A percentile compares a stretch with the other conserved stretches of the same genome.
phyloP scores from a whole-genome alignment of 2,797 vertebrate genomes.

The Chiloscyllium punctatum region DNA sequence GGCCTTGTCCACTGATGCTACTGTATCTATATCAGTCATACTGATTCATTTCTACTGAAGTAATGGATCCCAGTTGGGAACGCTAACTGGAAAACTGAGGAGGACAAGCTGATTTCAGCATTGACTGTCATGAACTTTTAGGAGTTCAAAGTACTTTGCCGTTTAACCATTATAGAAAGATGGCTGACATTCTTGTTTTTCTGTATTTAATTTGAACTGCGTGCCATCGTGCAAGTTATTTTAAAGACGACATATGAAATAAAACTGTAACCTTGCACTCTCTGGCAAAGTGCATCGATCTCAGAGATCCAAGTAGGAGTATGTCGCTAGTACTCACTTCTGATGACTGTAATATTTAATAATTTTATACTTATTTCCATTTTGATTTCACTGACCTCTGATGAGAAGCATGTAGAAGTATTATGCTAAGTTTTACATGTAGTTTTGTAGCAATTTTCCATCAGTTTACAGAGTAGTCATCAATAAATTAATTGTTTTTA shows the following conservation, averaged over 20 bases:
- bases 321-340: background rate
- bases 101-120: background rate
- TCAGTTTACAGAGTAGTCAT: background rate
- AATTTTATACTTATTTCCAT: slow-evolving; percentile 14
- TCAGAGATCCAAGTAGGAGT: background rate
- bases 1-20: too few relatives aligned
- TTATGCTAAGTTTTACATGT: background rate
- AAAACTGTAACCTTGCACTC: background rate
- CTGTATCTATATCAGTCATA: background rate
- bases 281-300: background rate
- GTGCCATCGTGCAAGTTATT: background rate
- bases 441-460: background rate
- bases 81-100: background rate
- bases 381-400: background rate
- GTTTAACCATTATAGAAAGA: background rate
- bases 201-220: background rate
- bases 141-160: background rate
- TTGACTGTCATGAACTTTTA: background rate
- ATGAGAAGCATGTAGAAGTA: background rate
- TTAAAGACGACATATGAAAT: background rate
- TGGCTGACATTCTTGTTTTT: background rate
- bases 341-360: slow-evolving; percentile 28
- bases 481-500: slow-evolving; percentile 30
- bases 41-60: background rate
- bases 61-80: background rate